Conservation (phyloP, 35 echinoderm and acorn worm genomes). For the Nesometra sesokonis region DNA sequence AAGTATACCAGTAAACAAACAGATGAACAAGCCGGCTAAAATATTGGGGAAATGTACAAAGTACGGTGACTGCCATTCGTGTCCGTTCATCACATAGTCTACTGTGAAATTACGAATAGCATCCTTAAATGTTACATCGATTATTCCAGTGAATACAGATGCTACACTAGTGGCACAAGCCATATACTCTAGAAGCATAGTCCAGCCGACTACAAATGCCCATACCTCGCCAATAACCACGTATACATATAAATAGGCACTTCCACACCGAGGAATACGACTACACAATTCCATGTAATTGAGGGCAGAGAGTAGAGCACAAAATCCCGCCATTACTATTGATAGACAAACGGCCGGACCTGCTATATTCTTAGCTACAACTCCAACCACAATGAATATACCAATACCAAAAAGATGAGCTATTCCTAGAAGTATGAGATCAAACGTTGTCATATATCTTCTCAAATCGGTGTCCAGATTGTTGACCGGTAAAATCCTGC, state of each 20-base stretch:
- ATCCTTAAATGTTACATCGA: constrained; percentile 37
- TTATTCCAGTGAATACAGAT: constrained; percentile 45
- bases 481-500: not conserved
- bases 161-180: constrained; percentile 25
- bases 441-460: constrained; percentile 26
- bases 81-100: constrained; percentile 25
- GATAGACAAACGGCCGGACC: constrained; percentile 43
- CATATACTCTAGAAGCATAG: constrained; percentile 39
- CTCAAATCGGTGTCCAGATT: not conserved
- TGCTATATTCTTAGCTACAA: constrained; percentile 28
- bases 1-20: not conserved
- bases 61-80: constrained; percentile 38
- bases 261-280: constrained; percentile 41
- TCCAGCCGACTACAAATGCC: constrained; percentile 79
- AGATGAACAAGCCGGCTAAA: constrained; percentile 21
- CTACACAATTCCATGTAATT: constrained; percentile 60
- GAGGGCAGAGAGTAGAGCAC: constrained; percentile 47
- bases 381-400: constrained; percentile 31
- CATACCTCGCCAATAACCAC: constrained; percentile 54
- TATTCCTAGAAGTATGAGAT: constrained; percentile 31
- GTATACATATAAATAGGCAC: constrained; percentile 61
- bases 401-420: constrained; percentile 19
- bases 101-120: constrained; percentile 42
- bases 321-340: constrained; percentile 37
- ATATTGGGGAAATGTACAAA: constrained; percentile 47